A percentile compares a stretch with the other conserved stretches of the same genome.
Conservation (phyloP, 2,797 vertebrate species). For the Menidia menidia region DNA sequence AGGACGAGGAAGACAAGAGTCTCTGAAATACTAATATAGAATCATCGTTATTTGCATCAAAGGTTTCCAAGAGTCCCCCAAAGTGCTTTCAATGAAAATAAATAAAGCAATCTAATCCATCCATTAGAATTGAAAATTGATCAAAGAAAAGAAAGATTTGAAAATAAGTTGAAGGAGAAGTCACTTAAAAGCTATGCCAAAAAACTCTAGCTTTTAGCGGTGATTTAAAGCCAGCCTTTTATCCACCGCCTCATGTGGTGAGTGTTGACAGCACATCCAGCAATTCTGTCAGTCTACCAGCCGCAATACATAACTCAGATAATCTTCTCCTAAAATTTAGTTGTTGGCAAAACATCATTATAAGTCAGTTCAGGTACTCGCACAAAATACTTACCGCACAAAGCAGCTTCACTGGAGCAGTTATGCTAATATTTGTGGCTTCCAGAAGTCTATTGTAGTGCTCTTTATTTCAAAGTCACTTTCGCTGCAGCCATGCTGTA, state of each 20-base stretch:
- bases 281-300: background rate
- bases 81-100: slow-evolving; percentile 12
- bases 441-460: slow-evolving; percentile 6
- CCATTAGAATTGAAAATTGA: slow-evolving; percentile 6
- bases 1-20: background rate
- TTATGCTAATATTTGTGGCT: slow-evolving; percentile 17
- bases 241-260: background rate
- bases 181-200: slow-evolving; percentile 2
- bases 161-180: background rate
- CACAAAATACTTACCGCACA: background rate
- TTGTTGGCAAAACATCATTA: background rate
- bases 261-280: background rate
- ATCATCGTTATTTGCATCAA: slow-evolving; percentile 7
- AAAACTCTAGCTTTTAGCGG: background rate
- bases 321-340: background rate
- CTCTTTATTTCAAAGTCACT: slow-evolving; percentile 10
- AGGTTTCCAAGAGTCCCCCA: slow-evolving; percentile 2
- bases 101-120: background rate
- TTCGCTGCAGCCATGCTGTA: slow-evolving; percentile 15
- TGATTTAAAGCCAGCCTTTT: slow-evolving; percentile 10
- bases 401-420: slow-evolving; percentile 9
- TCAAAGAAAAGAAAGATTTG: background rate
- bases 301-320: background rate
- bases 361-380: background rate
- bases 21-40: slow-evolving; percentile 11